Evolutionary conservation across 2,797 vertebrate genomes (phyloP), one percentile per base, ranked within the genome.

Genomic region (Buphagus erythrorhynchus): DNA sequence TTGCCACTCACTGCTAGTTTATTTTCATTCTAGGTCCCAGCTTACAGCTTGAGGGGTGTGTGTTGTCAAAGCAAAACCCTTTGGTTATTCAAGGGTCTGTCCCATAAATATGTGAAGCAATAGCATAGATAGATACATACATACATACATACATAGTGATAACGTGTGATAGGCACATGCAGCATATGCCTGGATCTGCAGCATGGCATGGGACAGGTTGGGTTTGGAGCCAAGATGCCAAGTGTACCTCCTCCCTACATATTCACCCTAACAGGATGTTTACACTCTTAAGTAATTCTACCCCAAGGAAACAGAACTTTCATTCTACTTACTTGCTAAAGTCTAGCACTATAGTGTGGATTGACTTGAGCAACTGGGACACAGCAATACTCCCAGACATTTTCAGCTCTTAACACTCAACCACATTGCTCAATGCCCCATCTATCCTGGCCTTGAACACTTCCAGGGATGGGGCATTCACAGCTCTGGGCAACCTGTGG

Each of bases 141-240:
- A 29, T 4, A 16, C 48, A 8, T 5, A 13, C 18, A 21, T 6
- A 33, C 16, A 9, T 6, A n/a, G 26, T 3, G 1, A 6, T 13
- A 38, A 48, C 0, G 1, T 31, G 69, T 36, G 45, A 36, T 28
- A 17, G 6, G 14, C 12, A 59, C 4, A 10, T 46, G 16, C 40
- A 68, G 13, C 42, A 62, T 5, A 4, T 46, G 40, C 29, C 35
- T 25, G 9, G 73, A 5, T 31, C 29, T 68, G 35, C 54, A 58
- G 17, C 49, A 51, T 15, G 29, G 13, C 36, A 59, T 5, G 14
- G 80, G 51, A 38, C 18, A 48, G 29, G 13, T 1, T 25, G 28
- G 36, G 31, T 15, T 8, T 33, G 6, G 18, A 77, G n/a, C 38
- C 45, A 71, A n/a, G 25, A 42, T 43, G 48, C 38, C 21, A 28